Conservation (phyloP, 1,140 invertebrate genomes). For the Lepidurus packardi region DNA sequence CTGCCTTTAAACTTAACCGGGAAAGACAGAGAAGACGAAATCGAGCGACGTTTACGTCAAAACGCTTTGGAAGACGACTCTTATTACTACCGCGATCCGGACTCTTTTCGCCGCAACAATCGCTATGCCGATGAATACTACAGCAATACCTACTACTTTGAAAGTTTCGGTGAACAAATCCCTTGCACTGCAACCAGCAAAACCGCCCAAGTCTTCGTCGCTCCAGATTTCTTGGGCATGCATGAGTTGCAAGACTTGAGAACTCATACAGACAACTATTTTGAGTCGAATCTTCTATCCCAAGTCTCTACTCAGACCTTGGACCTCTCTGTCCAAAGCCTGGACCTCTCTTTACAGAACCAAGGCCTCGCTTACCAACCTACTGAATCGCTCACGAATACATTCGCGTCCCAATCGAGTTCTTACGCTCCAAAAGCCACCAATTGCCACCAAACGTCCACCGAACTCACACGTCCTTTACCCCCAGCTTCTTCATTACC, state of each 20-base stretch:
- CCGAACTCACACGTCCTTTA: slow-evolving; percentile 25
- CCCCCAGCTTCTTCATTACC: slow-evolving; percentile 32
- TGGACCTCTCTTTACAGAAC: slow-evolving; percentile 32
- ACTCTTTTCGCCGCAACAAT: not conserved
- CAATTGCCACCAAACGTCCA: not conserved
- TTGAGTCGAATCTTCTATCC: slow-evolving; percentile 23
- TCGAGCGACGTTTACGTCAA: slow-evolving; percentile 30
- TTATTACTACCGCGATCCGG: slow-evolving; percentile 29
- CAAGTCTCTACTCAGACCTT: slow-evolving; percentile 28
- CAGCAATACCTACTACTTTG: not conserved
- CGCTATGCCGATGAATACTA: not conserved
- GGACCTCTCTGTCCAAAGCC: slow-evolving; percentile 32
- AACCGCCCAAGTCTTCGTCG: slow-evolving; percentile 32
- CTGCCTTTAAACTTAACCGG: slow-evolving; percentile 30
- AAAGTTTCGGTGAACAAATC: not conserved
- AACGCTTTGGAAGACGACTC: slow-evolving; percentile 28
- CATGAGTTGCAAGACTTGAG: slow-evolving; percentile 32
- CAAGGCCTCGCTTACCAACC: slow-evolving; percentile 26
- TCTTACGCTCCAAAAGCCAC: not conserved
- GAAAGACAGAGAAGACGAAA: slow-evolving; percentile 33
- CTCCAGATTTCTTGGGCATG: slow-evolving; percentile 32
- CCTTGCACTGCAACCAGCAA: not conserved
- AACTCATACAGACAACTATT: slow-evolving; percentile 30
- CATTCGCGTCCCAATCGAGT: not conserved
- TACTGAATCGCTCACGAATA: not conserved